Evolutionary conservation across 2,797 vertebrate species (phyloP), one percentile per base, ranked within the genome.

Genomic region (Oreochromis grahami): DNA sequence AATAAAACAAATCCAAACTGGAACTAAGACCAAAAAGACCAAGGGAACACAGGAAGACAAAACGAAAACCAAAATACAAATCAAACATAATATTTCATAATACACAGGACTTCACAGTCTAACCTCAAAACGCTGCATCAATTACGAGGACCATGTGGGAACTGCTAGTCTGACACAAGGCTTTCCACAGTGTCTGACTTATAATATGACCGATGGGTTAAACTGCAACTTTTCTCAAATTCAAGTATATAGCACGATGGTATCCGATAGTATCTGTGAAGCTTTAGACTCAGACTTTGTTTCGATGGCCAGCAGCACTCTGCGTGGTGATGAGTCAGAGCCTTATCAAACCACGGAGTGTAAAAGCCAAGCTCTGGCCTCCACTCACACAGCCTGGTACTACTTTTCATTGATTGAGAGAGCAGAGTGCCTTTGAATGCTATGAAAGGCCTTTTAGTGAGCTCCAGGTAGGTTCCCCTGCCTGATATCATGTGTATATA

Each of bases 371-470:
- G 88, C 87, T 84, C 80, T 83, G 80, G 81, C 87, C 91, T 92
- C 83, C 78, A 85, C 52, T 84, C 87, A 87, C 77, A 24, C 78
- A 79, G 88, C 81, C 89, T 87, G 84, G 79, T 84, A 83, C 90
- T 86, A 50, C 78, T 82, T 38, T 60, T 74, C 89, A 93, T 91
- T 87, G 91, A 93, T 91, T 82, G 78, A 86, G 83, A 77, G 68
- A 63, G 86, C 78, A 90, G 86, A 92, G 92, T 88, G 89, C 86
- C 86, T 94, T 81, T 90, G 85, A 91, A 86, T 87, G 86, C 85
- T 89, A 80, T 93, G 85, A 93, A 92, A 94, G 90, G 86, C 90
- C 88, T 90, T 90, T 88, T 92, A 93, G 84, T 89, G 83, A 77
- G 63, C 92, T 89, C 90, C 68, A 80, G 89, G 87, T 90, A 89